Conservation (phyloP, 2,113 vertebrate genomes). For the Hystrix cristata region DNA sequence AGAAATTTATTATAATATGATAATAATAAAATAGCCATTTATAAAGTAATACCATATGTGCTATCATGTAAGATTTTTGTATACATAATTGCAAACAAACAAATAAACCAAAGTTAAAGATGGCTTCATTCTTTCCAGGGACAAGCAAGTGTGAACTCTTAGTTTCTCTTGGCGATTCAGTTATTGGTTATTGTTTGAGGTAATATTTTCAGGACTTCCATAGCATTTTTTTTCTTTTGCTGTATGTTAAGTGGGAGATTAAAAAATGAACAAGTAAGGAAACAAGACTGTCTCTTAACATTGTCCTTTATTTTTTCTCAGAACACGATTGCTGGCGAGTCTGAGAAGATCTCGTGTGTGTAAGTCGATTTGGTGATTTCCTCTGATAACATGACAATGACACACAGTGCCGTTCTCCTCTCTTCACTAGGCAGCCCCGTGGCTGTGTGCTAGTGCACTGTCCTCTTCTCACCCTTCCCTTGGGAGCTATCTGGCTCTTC, state of each 20-base stretch:
- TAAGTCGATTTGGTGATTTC: not conserved
- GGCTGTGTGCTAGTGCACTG: not conserved
- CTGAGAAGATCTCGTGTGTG: not conserved
- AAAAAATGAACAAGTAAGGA: not conserved
- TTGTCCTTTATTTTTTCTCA: not conserved
- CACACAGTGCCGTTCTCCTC: no score
- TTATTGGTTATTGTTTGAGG: slow-evolving; percentile 23
- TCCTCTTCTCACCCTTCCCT: not conserved
- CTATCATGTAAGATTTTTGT: not conserved
- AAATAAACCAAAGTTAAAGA: not conserved
- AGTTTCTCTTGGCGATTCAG: slow-evolving; percentile 13
- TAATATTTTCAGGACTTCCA: not conserved
- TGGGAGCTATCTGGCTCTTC: not conserved
- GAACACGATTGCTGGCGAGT: not conserved
- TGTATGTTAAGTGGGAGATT: slow-evolving; percentile 1
- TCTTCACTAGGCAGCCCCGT: not conserved
- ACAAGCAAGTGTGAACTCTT: not conserved
- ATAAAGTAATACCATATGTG: not conserved
- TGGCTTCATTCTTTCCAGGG: not conserved
- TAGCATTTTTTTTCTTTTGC: not conserved
- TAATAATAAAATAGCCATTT: not conserved
- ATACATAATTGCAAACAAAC: slow-evolving; percentile 35
- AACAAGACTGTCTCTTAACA: not conserved
- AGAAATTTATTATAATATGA: slow-evolving; percentile 13
- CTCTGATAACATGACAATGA: not conserved